Evolutionary conservation across 2,113 vertebrate species (phyloP).

Genomic region (Pampusana beccarii): DNA sequence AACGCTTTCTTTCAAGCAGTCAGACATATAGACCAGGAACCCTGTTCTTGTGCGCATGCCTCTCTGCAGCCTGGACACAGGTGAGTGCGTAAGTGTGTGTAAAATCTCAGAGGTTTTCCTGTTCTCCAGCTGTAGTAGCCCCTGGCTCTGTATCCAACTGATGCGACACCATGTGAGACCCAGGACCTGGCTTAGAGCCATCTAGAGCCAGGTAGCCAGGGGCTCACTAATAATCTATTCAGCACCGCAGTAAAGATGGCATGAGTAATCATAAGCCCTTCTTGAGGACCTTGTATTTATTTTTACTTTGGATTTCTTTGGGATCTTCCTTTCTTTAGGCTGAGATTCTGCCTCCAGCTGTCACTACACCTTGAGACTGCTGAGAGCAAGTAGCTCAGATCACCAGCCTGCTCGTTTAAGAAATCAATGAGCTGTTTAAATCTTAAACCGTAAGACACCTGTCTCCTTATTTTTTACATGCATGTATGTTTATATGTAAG

Average conservation of each 20-base stretch:
- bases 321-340: background rate
- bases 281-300: background rate
- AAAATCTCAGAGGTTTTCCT: background rate
- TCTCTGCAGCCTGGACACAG: background rate
- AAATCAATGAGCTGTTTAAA: background rate
- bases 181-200: background rate
- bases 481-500: background rate
- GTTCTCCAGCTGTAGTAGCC: background rate
- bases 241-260: background rate
- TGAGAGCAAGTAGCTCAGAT: background rate
- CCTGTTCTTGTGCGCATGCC: accelerated
- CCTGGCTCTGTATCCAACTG: background rate
- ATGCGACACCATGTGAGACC: background rate
- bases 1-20: background rate
- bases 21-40: background rate
- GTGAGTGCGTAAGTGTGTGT: accelerated
- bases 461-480: background rate
- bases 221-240: background rate
- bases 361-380: background rate
- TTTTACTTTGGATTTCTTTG: background rate
- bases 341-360: background rate
- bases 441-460: background rate
- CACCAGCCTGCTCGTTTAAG: background rate
- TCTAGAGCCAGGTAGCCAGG: background rate
- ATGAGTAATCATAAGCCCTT: background rate